Percentiles rank a stretch among this genome's conserved stretches.
These are phyloP conservation scores for Sinohyriopsis cumingii DNA, from an alignment of 2,888 invertebrate genomes.

Conservation along the genomic window DNA sequence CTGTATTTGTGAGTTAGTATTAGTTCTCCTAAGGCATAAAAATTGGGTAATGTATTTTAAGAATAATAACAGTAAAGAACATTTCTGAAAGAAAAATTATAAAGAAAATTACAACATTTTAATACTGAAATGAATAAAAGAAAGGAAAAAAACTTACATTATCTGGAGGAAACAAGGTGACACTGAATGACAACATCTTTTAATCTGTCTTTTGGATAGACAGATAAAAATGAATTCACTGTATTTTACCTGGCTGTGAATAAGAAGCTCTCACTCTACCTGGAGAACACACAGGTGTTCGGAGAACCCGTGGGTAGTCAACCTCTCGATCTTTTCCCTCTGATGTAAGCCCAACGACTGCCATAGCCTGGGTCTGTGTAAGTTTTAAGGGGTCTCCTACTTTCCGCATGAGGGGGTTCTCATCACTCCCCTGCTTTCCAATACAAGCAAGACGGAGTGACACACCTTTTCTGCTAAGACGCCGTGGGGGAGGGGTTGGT, in stretches of 20 bases:
- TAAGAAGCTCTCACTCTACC: slow-evolving; percentile 55
- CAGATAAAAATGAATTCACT: too few species aligned
- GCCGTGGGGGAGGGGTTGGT: slow-evolving; percentile 69
- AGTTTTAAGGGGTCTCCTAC: slow-evolving; percentile 82
- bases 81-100: too few species aligned
- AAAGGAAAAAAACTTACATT: too few species aligned
- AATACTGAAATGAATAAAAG: too few species aligned
- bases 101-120: too few species aligned
- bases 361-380: slow-evolving; percentile 81
- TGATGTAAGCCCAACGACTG: slow-evolving; percentile 77
- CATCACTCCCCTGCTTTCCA: slow-evolving; percentile 71
- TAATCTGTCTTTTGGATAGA: too few species aligned
- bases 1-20: too few species aligned
- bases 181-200: too few species aligned
- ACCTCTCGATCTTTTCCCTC: slow-evolving; percentile 58
- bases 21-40: too few species aligned
- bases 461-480: slow-evolving; percentile 65
- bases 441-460: slow-evolving; percentile 71
- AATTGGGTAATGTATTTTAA: too few species aligned
- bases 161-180: too few species aligned
- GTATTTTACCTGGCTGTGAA: slow-evolving; percentile 56
- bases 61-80: too few species aligned
- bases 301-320: slow-evolving; percentile 56
- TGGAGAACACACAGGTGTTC: slow-evolving; percentile 57
- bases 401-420: slow-evolving; percentile 74